A percentile compares a stretch with the other conserved stretches of the same genome.
Conservation (phyloP, 2,888 invertebrate genomes). For the Epinotia nisella region DNA sequence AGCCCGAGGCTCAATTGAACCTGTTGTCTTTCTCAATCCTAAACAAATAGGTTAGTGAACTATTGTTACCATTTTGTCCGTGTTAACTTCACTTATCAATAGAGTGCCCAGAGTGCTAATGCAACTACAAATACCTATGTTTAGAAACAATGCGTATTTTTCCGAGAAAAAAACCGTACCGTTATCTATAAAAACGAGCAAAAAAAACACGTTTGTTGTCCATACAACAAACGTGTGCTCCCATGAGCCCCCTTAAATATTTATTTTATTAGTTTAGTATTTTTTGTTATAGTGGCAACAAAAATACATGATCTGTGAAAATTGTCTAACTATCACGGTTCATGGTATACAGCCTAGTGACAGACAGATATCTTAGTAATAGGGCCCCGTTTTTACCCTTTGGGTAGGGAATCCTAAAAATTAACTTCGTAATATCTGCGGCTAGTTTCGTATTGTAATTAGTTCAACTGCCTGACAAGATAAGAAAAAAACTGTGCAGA, state of each 20-base stretch:
- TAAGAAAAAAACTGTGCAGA: slow-evolving; percentile 14
- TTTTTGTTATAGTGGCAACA: no score
- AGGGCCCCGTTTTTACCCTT: no score
- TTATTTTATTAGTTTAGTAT: no score
- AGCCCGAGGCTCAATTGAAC: not conserved
- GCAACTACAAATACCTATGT: not conserved
- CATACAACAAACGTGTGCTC: no score
- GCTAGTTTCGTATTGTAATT: slow-evolving; percentile 34
- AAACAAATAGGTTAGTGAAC: not conserved
- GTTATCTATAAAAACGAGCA: no score
- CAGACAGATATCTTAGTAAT: no score
- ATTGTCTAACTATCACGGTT: no score
- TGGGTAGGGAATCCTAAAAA: slow-evolving; percentile 21
- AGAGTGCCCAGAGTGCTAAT: not conserved
- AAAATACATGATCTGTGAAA: no score
- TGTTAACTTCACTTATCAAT: not conserved
- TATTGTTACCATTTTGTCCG: not conserved
- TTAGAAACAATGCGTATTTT: slow-evolving; percentile 9
- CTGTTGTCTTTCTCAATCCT: not conserved
- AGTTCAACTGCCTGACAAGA: slow-evolving; percentile 19
- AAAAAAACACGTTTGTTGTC: no score
- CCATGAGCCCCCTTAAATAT: no score
- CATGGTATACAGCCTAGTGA: no score
- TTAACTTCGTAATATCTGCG: slow-evolving; percentile 9
- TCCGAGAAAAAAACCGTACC: no score